phyloP scores from a whole-genome alignment of 2,113 vertebrate genomes.

The Fukomys damarensis region DNA sequence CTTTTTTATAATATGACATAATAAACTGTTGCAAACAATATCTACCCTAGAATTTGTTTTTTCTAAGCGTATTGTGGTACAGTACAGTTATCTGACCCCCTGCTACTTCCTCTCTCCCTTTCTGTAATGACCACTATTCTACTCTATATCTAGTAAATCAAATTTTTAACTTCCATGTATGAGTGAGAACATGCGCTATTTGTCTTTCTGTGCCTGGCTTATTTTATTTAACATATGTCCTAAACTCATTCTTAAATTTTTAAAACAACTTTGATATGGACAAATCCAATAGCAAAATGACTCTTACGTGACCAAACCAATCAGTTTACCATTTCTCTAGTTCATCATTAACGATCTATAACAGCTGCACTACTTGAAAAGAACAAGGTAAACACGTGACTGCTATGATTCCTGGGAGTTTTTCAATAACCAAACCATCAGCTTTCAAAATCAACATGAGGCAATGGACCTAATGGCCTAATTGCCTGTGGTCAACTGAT shows the following conservation, averaged over 20 bases:
- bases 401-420: not conserved
- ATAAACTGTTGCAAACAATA: not conserved
- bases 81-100: not conserved
- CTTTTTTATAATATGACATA: not conserved
- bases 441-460: not conserved
- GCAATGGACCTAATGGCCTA: not conserved
- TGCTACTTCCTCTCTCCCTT: not conserved
- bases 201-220: not conserved
- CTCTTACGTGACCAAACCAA: not conserved
- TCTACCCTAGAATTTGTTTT: not conserved
- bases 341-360: constrained; percentile 38
- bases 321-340: not conserved
- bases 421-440: constrained; percentile 53
- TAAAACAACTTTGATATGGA: constrained; percentile 52
- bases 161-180: not conserved
- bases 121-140: not conserved
- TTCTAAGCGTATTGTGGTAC: not conserved
- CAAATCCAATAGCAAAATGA: constrained; percentile 43
- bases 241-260: constrained; percentile 27
- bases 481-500: not conserved
- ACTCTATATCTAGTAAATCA: not conserved
- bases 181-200: not conserved
- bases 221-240: not conserved
- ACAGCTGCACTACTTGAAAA: constrained; percentile 56
- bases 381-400: not conserved